These are phyloP conservation scores for Rhincodon typus DNA, from an alignment of 2,797 vertebrate species.

Conservation along the genomic window DNA sequence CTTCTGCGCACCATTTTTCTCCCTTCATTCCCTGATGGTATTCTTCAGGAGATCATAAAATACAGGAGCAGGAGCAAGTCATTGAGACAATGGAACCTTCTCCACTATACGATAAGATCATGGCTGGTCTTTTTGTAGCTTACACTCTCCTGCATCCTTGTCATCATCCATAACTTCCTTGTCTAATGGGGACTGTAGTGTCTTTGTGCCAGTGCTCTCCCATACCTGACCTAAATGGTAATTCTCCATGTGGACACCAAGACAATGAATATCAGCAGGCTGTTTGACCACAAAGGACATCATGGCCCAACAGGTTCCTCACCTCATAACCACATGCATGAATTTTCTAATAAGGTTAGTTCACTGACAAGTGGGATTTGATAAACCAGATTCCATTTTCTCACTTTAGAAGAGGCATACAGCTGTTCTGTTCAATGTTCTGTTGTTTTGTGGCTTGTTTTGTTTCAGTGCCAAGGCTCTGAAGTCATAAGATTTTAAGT, in stretches of 20 bases:
- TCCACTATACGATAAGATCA: no score
- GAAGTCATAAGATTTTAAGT: no score
- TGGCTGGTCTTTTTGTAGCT: no score
- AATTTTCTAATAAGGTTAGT: not conserved
- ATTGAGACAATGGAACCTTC: no score
- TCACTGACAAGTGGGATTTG: not conserved
- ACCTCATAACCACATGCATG: not conserved
- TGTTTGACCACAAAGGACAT: not conserved
- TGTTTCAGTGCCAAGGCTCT: no score
- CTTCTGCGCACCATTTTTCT: not conserved
- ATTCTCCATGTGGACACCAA: not conserved
- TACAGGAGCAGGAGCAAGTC: no score
- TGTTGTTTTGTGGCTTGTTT: not conserved
- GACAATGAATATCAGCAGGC: not conserved
- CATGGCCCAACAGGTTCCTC: not conserved
- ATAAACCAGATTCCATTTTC: not conserved
- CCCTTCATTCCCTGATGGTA: not conserved
- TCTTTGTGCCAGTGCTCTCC: not conserved
- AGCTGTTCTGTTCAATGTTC: not conserved
- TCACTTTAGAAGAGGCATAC: not conserved
- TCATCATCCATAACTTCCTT: no score
- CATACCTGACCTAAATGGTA: no score
- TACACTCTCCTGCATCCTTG: no score
- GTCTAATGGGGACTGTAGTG: not conserved
- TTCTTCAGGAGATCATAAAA: no score